Percentiles rank a stretch among this genome's conserved stretches.
Evolutionary conservation across 2,888 invertebrate genomes (phyloP).

Genomic region (Cremastinae sp.): DNA sequence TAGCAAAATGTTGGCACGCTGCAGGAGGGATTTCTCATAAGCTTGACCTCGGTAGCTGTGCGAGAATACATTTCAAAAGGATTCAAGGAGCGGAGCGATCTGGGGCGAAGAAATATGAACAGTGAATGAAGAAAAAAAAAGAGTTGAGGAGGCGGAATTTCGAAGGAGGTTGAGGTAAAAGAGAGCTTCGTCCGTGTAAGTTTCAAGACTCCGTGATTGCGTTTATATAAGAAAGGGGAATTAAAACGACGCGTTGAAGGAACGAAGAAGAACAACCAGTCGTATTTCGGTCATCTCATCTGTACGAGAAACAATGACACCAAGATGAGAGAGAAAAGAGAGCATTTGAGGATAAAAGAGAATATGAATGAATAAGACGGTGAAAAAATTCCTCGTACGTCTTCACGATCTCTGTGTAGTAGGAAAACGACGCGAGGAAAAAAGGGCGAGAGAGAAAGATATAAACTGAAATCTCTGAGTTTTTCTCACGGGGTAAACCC

Average conservation of each 20-base stretch:
- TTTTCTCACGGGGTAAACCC: slow-evolving; percentile 73
- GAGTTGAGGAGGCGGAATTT: slow-evolving; percentile 7
- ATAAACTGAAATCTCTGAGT: slow-evolving; percentile 76
- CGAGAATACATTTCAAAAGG: slow-evolving; percentile 69
- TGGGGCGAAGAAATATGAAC: slow-evolving; percentile 35
- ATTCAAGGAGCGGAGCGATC: slow-evolving; percentile 33
- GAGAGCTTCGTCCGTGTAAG: slow-evolving; percentile 20
- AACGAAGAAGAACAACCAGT: slow-evolving; percentile 14
- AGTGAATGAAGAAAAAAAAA: slow-evolving; percentile 9
- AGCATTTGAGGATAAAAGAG: slow-evolving; percentile 7
- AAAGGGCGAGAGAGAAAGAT: slow-evolving; percentile 71
- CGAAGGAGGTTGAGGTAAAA: slow-evolving; percentile 35
- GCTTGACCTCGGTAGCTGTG: slow-evolving; percentile 68
- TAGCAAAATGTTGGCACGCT: slow-evolving; percentile 69
- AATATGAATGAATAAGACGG: slow-evolving; percentile 49
- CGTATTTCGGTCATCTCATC: slow-evolving; percentile 9
- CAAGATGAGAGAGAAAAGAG: slow-evolving; percentile 13
- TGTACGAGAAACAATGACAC: slow-evolving; percentile 42
- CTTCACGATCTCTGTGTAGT: not conserved
- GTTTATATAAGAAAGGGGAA: slow-evolving; percentile 1
- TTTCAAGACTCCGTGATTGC: not conserved
- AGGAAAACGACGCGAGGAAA: slow-evolving; percentile 40
- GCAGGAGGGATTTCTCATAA: slow-evolving; percentile 76
- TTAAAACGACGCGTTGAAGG: not conserved
- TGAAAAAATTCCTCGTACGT: not conserved